Percentiles rank a stretch among this genome's conserved stretches.
These are phyloP conservation scores for Metopolophium dirhodum DNA, from an alignment of 1,140 invertebrate species.

Conservation along the genomic window DNA sequence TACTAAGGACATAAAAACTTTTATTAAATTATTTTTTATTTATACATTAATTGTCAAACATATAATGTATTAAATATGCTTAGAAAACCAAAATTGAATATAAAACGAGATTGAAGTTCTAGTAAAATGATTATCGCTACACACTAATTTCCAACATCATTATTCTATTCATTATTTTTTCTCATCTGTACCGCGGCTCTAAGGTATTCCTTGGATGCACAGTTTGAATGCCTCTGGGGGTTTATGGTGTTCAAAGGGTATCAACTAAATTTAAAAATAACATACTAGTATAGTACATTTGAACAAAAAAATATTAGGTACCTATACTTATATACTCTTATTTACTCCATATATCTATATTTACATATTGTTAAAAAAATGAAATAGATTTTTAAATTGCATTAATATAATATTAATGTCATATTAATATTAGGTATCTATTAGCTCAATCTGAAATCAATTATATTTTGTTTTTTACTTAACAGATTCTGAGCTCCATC, in stretches of 20 bases:
- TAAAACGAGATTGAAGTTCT: not conserved
- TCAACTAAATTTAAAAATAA: not conserved
- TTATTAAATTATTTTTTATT: not conserved
- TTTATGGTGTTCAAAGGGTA: not conserved
- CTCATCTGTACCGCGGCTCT: not conserved
- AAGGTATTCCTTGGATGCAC: not conserved
- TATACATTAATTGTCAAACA: not conserved
- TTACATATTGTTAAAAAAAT: not conserved
- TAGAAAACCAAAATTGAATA: not conserved
- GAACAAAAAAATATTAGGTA: too few species aligned
- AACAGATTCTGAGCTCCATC: not conserved
- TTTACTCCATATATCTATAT: not conserved
- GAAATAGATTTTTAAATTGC: not conserved
- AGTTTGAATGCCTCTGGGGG: not conserved
- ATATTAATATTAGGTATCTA: not conserved
- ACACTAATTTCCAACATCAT: too few species aligned
- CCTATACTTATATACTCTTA: too few species aligned
- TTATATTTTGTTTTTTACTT: not conserved
- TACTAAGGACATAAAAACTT: not conserved
- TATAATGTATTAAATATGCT: not conserved
- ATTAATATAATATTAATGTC: not conserved
- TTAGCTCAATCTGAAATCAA: not conserved
- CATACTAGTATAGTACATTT: not conserved
- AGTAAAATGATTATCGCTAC: not conserved
- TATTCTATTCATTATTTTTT: not conserved